These are phyloP conservation scores for Lasioglossum lativentre DNA, from an alignment of 2,888 invertebrate species.

Conservation along the genomic window DNA sequence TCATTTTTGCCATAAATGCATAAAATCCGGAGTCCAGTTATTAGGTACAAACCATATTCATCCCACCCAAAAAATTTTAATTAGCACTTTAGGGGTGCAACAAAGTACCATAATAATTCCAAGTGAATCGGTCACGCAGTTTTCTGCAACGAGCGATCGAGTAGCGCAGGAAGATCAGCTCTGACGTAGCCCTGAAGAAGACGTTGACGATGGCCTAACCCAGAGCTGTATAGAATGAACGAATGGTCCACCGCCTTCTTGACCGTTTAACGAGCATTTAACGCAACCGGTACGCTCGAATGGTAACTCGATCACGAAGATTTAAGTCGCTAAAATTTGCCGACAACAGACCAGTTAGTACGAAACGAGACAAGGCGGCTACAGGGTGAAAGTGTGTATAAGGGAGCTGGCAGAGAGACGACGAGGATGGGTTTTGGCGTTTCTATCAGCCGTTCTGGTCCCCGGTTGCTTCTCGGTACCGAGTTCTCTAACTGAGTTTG, in stretches of 20 bases:
- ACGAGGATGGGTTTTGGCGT: slow-evolving; percentile 53
- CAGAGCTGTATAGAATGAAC: neutral
- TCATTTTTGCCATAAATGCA: no score
- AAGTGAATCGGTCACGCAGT: no score
- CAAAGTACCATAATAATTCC: neutral
- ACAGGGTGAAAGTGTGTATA: slow-evolving; percentile 34
- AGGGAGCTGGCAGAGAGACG: slow-evolving; percentile 41
- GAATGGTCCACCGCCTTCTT: neutral
- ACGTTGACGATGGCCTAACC: neutral
- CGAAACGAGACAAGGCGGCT: neutral
- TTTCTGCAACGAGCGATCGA: neutral
- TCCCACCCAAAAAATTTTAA: neutral
- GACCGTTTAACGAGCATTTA: neutral
- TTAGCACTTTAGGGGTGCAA: neutral
- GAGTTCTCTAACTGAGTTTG: slow-evolving; percentile 82
- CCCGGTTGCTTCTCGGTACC: slow-evolving; percentile 59
- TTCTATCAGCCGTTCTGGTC: slow-evolving; percentile 51
- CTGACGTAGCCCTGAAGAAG: neutral
- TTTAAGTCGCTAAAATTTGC: neutral
- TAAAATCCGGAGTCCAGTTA: no score
- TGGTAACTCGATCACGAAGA: neutral
- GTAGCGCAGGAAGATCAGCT: no score
- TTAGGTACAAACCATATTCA: neutral
- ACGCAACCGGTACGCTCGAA: neutral
- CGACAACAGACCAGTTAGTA: slow-evolving; percentile 7